Evolutionary conservation across 2,113 vertebrate species (phyloP).

Genomic region (Nothoprocta perdicaria): DNA sequence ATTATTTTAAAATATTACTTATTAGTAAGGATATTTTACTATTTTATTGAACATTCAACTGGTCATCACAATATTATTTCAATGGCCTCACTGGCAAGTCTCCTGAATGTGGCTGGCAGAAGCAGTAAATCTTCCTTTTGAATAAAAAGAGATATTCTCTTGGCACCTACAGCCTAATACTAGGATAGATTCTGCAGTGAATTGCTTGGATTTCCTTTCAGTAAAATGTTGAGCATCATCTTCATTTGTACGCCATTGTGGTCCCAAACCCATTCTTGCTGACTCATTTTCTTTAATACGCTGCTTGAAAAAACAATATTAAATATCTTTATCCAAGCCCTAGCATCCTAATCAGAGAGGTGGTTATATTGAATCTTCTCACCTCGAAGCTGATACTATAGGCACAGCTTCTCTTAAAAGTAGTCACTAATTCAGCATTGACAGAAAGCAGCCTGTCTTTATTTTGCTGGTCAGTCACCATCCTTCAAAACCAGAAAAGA

Average conservation of each 20-base stretch:
- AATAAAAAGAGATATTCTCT: background rate
- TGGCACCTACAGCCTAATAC: background rate
- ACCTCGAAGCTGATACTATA: background rate
- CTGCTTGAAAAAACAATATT: background rate
- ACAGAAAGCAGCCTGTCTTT: background rate
- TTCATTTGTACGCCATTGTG: background rate
- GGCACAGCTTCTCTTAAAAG: background rate
- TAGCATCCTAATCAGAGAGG: accelerated
- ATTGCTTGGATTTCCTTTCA: background rate
- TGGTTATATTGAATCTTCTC: background rate
- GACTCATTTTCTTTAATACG: background rate
- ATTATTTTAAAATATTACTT: background rate
- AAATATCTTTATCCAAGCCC: background rate
- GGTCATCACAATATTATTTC: background rate
- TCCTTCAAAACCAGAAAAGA: background rate
- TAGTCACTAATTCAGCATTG: background rate
- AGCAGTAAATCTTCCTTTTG: background rate
- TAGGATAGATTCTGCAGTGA: background rate
- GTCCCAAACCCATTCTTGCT: background rate
- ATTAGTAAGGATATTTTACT: background rate
- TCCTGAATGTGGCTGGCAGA: background rate
- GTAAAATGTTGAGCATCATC: background rate
- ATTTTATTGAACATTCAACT: background rate
- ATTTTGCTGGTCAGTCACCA: background rate
- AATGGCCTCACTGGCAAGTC: background rate